phyloP scores from a whole-genome alignment of 2,888 invertebrate species.

The Lasioglossum villosulum region DNA sequence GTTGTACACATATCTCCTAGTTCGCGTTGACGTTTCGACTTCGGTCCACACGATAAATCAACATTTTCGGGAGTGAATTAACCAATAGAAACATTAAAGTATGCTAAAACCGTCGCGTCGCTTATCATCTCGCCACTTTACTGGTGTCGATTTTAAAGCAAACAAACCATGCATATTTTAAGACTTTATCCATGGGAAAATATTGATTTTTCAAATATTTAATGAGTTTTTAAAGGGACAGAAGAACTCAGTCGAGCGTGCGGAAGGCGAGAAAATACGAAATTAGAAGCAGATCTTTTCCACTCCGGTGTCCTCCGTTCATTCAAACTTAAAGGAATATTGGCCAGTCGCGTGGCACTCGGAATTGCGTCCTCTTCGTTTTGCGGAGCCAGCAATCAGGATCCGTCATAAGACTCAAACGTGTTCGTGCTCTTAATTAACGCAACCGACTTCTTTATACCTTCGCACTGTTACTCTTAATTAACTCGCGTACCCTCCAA shows the following conservation, averaged over 20 bases:
- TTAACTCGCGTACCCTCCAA: constrained; percentile 53
- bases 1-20: background rate
- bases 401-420: constrained; percentile 56
- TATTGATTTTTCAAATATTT: background rate
- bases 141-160: too few relatives aligned
- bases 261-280: background rate
- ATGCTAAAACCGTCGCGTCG: background rate
- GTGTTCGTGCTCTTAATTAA: constrained; percentile 67
- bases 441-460: constrained; percentile 56
- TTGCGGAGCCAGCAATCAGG: constrained; percentile 47
- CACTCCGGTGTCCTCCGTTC: background rate
- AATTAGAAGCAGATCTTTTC: constrained; percentile 1
- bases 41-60: background rate
- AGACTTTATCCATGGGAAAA: background rate
- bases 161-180: background rate
- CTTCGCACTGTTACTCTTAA: constrained; percentile 59
- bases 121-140: background rate
- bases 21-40: background rate
- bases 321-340: background rate
- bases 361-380: constrained; percentile 18
- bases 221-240: background rate
- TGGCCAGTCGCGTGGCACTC: background rate
- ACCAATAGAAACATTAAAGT: background rate
- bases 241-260: background rate
- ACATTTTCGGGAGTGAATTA: background rate